A percentile compares a stretch with the other conserved stretches of the same genome.
Conservation (phyloP, 2,113 vertebrate genomes). For the Mustela nigripes region DNA sequence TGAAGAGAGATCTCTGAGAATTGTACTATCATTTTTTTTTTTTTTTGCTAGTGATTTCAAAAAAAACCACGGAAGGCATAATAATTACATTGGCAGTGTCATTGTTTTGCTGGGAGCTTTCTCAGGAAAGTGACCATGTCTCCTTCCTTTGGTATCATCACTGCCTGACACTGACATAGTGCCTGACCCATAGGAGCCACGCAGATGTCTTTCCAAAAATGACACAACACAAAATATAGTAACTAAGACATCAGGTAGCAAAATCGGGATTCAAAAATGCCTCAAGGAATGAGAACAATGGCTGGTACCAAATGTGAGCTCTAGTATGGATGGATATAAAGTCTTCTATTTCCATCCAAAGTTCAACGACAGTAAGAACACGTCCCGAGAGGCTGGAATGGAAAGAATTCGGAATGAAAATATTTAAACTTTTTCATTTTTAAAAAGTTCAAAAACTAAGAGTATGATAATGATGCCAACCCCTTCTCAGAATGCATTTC, state of each 20-base stretch:
- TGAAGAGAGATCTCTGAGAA: neutral
- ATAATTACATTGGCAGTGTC: neutral
- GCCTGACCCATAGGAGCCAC: neutral
- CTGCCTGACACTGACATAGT: neutral
- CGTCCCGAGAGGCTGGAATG: conserved; percentile 19
- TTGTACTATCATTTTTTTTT: neutral
- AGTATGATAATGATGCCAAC: conserved; percentile 12
- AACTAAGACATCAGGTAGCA: neutral
- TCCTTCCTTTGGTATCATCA: neutral
- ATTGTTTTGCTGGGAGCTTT: neutral
- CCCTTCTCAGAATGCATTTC: neutral
- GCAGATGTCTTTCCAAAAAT: conserved; percentile 31
- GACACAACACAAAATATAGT: neutral
- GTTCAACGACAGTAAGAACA: neutral
- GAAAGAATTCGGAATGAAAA: conserved; percentile 2
- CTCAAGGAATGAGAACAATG: conserved; percentile 37
- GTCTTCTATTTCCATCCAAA: neutral
- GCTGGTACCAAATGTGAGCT: neutral
- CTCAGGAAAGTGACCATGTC: neutral
- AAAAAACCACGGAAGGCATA: neutral
- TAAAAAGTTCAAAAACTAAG: conserved; percentile 42
- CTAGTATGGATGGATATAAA: neutral
- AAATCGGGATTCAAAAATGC: conserved; percentile 53
- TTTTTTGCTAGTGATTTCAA: neutral
- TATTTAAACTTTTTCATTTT: conserved; percentile 30